Evolutionary conservation across 1,140 invertebrate genomes (phyloP), one percentile per base, ranked within the genome.

Genomic region (Calliopsis andreniformis): DNA sequence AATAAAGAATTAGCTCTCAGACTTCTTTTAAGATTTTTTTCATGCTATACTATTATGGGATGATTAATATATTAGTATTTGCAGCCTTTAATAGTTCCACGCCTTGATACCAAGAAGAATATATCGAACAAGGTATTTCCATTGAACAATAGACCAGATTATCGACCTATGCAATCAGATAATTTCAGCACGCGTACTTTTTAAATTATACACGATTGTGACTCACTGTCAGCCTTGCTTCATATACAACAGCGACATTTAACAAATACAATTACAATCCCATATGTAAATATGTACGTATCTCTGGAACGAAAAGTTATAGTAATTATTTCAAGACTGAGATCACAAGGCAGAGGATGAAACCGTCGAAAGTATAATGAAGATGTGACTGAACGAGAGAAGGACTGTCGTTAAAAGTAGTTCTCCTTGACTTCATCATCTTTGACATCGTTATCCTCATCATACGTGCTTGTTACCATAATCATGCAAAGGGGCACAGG

Each of bases 361-460:
- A 45, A 63, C 49, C 35, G 16, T 53, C 32, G 42, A 59, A 51
- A 64, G 51, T 23, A 32, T 62, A 25, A 6, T 23, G 30, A n/a
- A 51, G 7, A 56, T 58, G 64, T 8, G 43, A 82, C 45, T 3
- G 35, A 61, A 32, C 66, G 51, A 80, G 72, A 55, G 68, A 79
- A 64, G 72, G 62, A 82, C 8, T 1, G 43, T 39, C 2, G 62
- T 70, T 47, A 56, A 83, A 87, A 89, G 88, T 82, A 79, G 89
- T 87, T 91, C 86, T 89, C 89, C 89, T 91, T 90, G 89, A 91
- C 88, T 91, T 79, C 73, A 77, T 89, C 85, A 63, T 84, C 84
- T 68, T 80, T 76, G 63, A 32, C 76, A 62, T 83, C 70, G 69
- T 73, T 78, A 45, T 80, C 69, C 55, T 78, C 78, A 82, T 82